A percentile compares a stretch with the other conserved stretches of the same genome.
phyloP scores from a whole-genome alignment of 2,888 invertebrate genomes.

The Temnothorax rugatulus region DNA sequence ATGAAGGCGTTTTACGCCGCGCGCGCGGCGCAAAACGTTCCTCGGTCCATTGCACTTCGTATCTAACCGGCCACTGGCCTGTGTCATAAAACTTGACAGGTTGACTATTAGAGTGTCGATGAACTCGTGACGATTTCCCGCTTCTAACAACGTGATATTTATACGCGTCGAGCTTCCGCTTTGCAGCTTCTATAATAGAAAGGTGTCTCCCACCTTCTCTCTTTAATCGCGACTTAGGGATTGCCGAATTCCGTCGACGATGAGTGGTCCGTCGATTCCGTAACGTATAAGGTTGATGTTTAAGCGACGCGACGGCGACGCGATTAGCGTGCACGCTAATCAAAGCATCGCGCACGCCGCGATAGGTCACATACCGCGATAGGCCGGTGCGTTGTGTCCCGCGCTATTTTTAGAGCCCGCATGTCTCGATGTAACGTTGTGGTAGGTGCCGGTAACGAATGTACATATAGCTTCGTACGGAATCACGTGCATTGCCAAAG shows the following conservation, averaged over 20 bases:
- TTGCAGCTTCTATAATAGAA: background rate
- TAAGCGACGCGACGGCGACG: slow-evolving; percentile 18
- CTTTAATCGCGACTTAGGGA: background rate
- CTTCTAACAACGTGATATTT: slow-evolving; percentile 12
- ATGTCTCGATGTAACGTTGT: slow-evolving; percentile 40
- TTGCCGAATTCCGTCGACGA: background rate
- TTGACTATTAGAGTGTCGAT: slow-evolving; percentile 42
- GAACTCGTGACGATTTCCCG: slow-evolving; percentile 23
- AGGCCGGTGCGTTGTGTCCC: slow-evolving; percentile 30
- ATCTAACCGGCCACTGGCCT: slow-evolving; percentile 27
- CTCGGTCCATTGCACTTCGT: slow-evolving; percentile 43
- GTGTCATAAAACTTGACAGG: slow-evolving; percentile 44
- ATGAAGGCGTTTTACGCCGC: slow-evolving; percentile 12
- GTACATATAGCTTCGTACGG: slow-evolving; percentile 40
- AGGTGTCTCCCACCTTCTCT: background rate
- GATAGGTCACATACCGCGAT: slow-evolving; percentile 36
- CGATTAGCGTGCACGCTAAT: slow-evolving; percentile 27
- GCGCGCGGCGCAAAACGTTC: slow-evolving; percentile 13
- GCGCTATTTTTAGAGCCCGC: slow-evolving; percentile 44
- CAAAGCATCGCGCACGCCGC: slow-evolving; percentile 15
- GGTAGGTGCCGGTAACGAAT: slow-evolving; percentile 53
- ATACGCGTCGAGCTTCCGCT: slow-evolving; percentile 3
- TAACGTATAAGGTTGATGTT: background rate
- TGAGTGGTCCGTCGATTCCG: background rate
- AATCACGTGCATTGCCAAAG: slow-evolving; percentile 51